Evolutionary conservation across 2,797 vertebrate genomes (phyloP).

Genomic region (Enteromius viviparus): DNA sequence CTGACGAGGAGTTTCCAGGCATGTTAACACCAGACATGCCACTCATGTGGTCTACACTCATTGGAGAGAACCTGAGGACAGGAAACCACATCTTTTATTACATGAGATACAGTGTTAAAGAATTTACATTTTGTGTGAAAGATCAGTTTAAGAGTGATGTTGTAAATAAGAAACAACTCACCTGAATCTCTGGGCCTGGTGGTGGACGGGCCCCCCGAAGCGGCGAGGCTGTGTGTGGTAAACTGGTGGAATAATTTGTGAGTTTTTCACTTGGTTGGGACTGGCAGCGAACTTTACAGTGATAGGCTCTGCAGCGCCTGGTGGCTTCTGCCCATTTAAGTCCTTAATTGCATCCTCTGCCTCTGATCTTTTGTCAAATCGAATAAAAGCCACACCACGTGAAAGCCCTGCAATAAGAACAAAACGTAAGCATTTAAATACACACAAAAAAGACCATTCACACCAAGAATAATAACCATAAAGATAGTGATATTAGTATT

Average conservation of each 20-base stretch:
- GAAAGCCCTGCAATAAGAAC: conserved; percentile 82
- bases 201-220: conserved; percentile 94
- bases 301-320: conserved; percentile 91
- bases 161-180: conserved; percentile 59
- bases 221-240: conserved; percentile 94
- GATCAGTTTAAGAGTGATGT: background rate
- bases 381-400: conserved; percentile 96
- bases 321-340: conserved; percentile 96
- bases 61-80: conserved; percentile 91
- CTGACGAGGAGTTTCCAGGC: conserved; percentile 87
- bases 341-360: conserved; percentile 96
- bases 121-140: no score
- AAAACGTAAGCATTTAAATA: background rate
- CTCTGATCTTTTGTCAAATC: conserved; percentile 95
- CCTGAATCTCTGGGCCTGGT: conserved; percentile 98
- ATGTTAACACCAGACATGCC: conserved; percentile 90
- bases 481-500: no score
- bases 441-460: background rate
- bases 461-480: no score
- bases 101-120: conserved; percentile 6
- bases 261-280: conserved; percentile 96
- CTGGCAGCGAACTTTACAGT: conserved; percentile 97
- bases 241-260: conserved; percentile 94
- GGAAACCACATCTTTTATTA: background rate
- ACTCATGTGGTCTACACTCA: conserved; percentile 98